A percentile compares a stretch with the other conserved stretches of the same genome.
phyloP scores from a whole-genome alignment of 2,888 invertebrate genomes.

The Piscicola geometra region DNA sequence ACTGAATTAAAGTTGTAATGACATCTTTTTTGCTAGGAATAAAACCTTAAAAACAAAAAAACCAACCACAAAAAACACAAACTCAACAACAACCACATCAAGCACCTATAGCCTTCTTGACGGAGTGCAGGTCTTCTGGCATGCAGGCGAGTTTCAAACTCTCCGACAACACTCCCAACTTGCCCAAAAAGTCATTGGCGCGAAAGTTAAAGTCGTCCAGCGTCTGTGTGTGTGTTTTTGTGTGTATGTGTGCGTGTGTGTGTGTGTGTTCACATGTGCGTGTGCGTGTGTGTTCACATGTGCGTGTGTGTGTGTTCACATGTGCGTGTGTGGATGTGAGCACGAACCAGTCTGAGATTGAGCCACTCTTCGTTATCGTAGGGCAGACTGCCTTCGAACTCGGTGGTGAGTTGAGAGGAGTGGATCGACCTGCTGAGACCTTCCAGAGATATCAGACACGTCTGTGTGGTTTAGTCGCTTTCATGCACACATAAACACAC shows the following conservation, averaged over 20 bases:
- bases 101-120: slow-evolving; percentile 72
- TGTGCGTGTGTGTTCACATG: background rate
- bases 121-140: slow-evolving; percentile 86
- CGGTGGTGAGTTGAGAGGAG: slow-evolving; percentile 81
- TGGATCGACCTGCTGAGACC: slow-evolving; percentile 88
- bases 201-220: slow-evolving; percentile 95
- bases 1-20: background rate
- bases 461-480: too few relatives aligned
- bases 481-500: too few relatives aligned
- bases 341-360: slow-evolving; percentile 71
- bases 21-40: background rate
- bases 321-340: background rate
- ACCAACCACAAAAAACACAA: background rate
- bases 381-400: slow-evolving; percentile 84
- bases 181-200: slow-evolving; percentile 83
- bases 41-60: background rate
- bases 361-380: slow-evolving; percentile 98
- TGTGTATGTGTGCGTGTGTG: slow-evolving; percentile 11
- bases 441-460: slow-evolving; percentile 91
- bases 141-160: slow-evolving; percentile 87
- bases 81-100: too few relatives aligned
- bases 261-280: background rate
- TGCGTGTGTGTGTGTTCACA: background rate
- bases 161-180: slow-evolving; percentile 85
- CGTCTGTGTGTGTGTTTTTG: slow-evolving; percentile 59